Base-by-base conservation (phyloP, 2,888 invertebrate genomes). In the Cataglyphis albicans region DNA sequence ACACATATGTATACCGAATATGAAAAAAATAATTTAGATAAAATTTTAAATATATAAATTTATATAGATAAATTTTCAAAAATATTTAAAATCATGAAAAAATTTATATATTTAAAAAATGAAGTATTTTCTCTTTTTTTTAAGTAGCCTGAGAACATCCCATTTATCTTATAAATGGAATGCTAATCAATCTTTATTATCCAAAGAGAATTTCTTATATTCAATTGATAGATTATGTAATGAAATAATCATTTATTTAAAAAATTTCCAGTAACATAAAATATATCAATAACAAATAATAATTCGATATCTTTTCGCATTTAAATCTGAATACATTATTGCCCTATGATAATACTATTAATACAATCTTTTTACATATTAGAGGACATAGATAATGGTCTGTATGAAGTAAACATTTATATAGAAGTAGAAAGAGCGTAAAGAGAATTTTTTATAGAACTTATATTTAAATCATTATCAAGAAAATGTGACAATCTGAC, bases 311-410 rank as follows among this genome's bases (percentile, higher is more conserved):
- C 44, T 29, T 61, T 72, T 38, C 61, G 52, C 68, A n/a, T 73
- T 80, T 32, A 88, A 63, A 83, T 86, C 52, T 21, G 75, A 87
- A 78, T 85, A 87, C 86, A 90, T 80, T 86, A 86, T 6, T 9
- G 84, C 87, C 87, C 87, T 88, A 89, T 85, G 0, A 82, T 83
- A 80, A 85, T 85, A 80, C 81, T 84, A 82, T 67, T 18, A 83
- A 35, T 82, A 59, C 38, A 78, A 72, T 61, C 25, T 70, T 82
- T 74, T 61, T 63, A 63, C 72, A 41, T 81, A 83, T 81, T 65
- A 64, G 52, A 82, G 87, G 75, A 82, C 59, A 73, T 67, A 83
- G n/a, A 75, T 73, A 41, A 78, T 82, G 38, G 61, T 82, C 76
- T 75, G 63, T 85, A 76, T 63, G 84, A 78, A 64, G 65, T 63